Evolutionary conservation across 30 jellyfish, hydroid and myxozoan genomes (phyloP), one percentile per base, ranked within the genome.

Genomic region (Aurelia sp.): DNA sequence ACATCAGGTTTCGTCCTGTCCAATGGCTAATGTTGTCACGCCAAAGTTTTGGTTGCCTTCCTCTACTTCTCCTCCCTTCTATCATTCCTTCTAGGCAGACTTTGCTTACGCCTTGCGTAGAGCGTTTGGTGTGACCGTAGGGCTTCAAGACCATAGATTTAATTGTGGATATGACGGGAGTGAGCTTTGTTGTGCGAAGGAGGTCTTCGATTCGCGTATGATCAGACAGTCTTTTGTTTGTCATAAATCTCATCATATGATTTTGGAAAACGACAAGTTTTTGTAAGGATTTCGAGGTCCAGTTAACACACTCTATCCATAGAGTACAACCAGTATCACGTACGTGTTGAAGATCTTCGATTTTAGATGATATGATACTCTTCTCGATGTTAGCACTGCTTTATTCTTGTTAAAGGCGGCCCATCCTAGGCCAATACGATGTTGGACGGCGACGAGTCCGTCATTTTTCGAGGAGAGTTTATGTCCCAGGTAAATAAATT

Each of bases 1-100:
- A 74, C 75, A 74, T 51, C 86, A 57, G 86, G 72, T 51, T 74
- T 74, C 86, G 73, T 57, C 73, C 74, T 2, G 74, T 50, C 73
- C 86, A 74, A 57, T 1, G 74, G 57, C 86, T 74, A 57, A 44
- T 57, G 81, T 74, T 74, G 86, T 74, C 86, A 51, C 78, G 86
- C 86, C 86, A 74, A 3, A 81, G 76, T 74, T 74, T 74, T 44
- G 77, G 51, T 74, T 74, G 74, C 10, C 31, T 71, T 71, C 66
- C 65, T 35, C 82, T 71, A 48, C 65, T 71, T 41, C 19, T 71
- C 31, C 21, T 27, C n/a, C 86, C 86, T 74, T 74, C 78, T 74
- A 8, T 74, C 86, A 4, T 74, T 44, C 86, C 86, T 74, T 74
- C 81, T 2, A 70, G 61, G 81, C 81, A 70, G 81, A 70, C 27